Base-by-base conservation (phyloP, 2,888 invertebrate genomes). In the Harmothoe impar region DNA sequence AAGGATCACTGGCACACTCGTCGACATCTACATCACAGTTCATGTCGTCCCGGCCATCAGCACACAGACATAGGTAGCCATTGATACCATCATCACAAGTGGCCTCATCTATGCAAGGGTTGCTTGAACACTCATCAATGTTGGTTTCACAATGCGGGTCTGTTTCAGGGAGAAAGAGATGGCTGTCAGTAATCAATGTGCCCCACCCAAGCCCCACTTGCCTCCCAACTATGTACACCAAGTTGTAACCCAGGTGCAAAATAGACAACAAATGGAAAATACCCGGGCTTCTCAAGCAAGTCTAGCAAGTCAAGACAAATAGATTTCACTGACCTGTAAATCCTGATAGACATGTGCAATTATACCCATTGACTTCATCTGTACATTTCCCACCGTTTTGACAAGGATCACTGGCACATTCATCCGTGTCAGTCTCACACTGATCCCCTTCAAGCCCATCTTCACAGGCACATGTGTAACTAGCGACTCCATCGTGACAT, bases 91-190 rank as follows among this genome's bases (percentile, higher is more conserved):
- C 99, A 77, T 92, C 90, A 95, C 98, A 99, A 81, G 97, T 97
- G 51, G 98, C 98, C 0, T 98, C 98, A 94, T 98, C 99, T 95
- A 98, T 98, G 95, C 99, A 99, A 52, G 99, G 99, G 93, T 98
- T 98, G n/a, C 98, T 98, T 10, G 98, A 97, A 84, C 93, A 93
- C 89, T 93, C 93, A 88, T 93, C 91, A 54, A 92, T 91, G 29
- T 93, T 89, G 23, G 31, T 90, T 33, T 91, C 90, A 91, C 92
- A 92, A 89, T 31, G 91, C 62, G 15, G 29, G 88, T 52, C 92
- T 92, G 51, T 88, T 43, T 89, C 54, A 93, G 77, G 51, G 81
- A 85, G 43, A 91, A 98, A 91, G 95, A 96, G 94, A 98, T 97
- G 95, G 98, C 62, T 62, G 20, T n/a, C 62, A 62, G 23, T n/a